Evolutionary conservation across 2,888 invertebrate species (phyloP).

Genomic region (Orthosia cruda): DNA sequence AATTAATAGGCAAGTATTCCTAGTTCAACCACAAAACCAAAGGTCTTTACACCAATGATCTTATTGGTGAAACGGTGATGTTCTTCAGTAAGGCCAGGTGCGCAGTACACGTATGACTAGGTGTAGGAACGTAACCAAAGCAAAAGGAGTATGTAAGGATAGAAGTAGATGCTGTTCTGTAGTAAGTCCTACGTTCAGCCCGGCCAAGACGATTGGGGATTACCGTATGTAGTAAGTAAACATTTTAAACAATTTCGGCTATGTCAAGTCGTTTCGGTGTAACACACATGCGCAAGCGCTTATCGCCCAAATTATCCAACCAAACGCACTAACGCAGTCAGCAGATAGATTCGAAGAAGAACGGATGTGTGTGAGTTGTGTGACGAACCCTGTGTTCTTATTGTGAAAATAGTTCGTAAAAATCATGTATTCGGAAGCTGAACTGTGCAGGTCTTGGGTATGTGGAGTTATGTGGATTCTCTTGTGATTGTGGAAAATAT

Average conservation of each 20-base stretch:
- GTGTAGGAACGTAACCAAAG: no score
- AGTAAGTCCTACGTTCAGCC: no score
- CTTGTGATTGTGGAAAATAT: neutral
- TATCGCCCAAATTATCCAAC: constrained; percentile 49
- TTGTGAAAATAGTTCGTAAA: constrained; percentile 22
- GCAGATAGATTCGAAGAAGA: constrained; percentile 13
- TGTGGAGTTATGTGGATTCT: constrained; percentile 23
- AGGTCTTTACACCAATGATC: no score
- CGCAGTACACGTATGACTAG: no score
- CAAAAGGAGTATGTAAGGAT: no score
- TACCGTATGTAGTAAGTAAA: no score
- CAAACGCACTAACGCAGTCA: constrained; percentile 32
- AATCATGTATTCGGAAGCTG: constrained; percentile 48
- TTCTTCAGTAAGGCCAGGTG: no score
- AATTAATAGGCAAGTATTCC: neutral
- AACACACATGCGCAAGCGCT: constrained; percentile 33
- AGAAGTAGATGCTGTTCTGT: no score
- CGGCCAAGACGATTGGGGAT: no score
- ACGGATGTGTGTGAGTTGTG: constrained; percentile 41
- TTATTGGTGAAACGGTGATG: no score
- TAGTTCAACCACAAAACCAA: no score
- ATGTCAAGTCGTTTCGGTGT: constrained; percentile 28
- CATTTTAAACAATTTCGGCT: constrained; percentile 13
- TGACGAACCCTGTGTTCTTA: neutral
- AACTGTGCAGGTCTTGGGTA: constrained; percentile 54